Percentiles rank a stretch among this genome's conserved stretches.
phyloP scores from a whole-genome alignment of 2,797 vertebrate genomes.

The Phylloscopus collybita region DNA sequence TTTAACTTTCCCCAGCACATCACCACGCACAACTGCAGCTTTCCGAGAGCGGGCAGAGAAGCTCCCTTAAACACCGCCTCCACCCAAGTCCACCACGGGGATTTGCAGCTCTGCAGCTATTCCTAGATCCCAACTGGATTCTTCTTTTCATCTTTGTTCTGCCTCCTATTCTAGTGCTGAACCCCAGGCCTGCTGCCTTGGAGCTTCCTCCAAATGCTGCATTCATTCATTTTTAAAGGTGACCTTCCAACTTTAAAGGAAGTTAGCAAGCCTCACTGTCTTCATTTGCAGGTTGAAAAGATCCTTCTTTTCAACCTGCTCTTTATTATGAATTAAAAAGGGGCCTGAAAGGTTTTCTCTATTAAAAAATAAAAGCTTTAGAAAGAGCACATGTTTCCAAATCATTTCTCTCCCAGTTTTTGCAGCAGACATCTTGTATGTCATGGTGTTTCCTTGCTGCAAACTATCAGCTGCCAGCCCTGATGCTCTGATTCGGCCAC shows the following conservation, averaged over 20 bases:
- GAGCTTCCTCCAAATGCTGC: conserved; percentile 39
- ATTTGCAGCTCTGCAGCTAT: conserved; percentile 39
- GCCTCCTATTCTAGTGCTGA: conserved; percentile 39
- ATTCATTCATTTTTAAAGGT: conserved; percentile 70
- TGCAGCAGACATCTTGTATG: neutral
- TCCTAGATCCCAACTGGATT: conserved; percentile 55
- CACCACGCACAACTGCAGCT: neutral
- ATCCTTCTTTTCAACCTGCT: conserved; percentile 41
- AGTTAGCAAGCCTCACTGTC: conserved; percentile 14
- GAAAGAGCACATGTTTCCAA: neutral
- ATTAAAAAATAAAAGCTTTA: conserved; percentile 52
- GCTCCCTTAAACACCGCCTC: neutral
- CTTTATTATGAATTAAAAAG: conserved; percentile 58
- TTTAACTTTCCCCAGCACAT: neutral
- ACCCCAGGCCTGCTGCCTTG: conserved; percentile 53
- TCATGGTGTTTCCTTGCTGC: neutral
- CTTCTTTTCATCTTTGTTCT: conserved; percentile 64
- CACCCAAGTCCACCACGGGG: neutral
- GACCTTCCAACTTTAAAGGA: conserved; percentile 67
- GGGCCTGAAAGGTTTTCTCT: conserved; percentile 28
- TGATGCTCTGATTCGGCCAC: neutral
- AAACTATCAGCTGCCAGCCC: neutral
- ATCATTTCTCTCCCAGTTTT: neutral
- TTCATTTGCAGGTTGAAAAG: neutral
- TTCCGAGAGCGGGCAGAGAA: neutral